Conservation (phyloP, 1,140 invertebrate genomes). For the Saccostrea glomerata region DNA sequence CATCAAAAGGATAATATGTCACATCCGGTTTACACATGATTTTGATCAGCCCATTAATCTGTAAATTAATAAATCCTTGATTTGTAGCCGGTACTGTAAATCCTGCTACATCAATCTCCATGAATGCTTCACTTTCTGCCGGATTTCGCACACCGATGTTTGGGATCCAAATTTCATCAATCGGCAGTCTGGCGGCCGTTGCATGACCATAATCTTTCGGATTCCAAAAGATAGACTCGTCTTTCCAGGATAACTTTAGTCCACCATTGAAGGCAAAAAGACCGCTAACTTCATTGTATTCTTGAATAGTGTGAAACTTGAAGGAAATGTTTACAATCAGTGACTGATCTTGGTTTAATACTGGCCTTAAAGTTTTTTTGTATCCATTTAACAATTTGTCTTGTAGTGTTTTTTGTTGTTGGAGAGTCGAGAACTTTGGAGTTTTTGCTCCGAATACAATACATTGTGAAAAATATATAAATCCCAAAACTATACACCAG, state of each 20-base stretch:
- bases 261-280: slow-evolving; percentile 19
- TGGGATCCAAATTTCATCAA: slow-evolving; percentile 52
- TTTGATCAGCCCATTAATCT: slow-evolving; percentile 7
- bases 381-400: neutral
- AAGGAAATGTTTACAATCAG: neutral
- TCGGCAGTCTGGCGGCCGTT: slow-evolving; percentile 26
- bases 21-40: slow-evolving; percentile 54
- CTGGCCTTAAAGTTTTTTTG: neutral
- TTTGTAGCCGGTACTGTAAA: slow-evolving; percentile 27
- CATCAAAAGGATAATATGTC: slow-evolving; percentile 57
- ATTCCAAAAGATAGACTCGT: slow-evolving; percentile 76
- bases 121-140: neutral
- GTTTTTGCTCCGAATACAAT: neutral
- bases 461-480: neutral
- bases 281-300: neutral
- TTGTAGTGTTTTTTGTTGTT: neutral
- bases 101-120: neutral
- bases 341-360: neutral
- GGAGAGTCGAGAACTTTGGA: neutral
- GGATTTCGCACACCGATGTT: slow-evolving; percentile 46
- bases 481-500: neutral
- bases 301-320: neutral
- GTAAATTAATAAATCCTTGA: neutral
- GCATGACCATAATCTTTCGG: slow-evolving; percentile 82
- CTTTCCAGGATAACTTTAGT: slow-evolving; percentile 45